Conservation (phyloP, 2,888 invertebrate species). For the Drosophila basisetae region DNA sequence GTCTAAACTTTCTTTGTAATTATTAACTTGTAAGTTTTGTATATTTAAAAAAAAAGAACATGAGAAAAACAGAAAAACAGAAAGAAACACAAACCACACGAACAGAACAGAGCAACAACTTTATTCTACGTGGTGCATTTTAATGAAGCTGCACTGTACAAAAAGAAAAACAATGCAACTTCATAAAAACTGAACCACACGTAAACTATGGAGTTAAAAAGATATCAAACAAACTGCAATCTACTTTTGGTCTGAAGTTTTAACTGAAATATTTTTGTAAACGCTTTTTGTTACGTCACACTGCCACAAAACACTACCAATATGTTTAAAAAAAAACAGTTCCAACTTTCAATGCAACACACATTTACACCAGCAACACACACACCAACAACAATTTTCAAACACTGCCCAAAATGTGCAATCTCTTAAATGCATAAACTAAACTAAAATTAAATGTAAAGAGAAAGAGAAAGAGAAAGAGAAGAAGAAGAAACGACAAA, state of each 20-base stretch:
- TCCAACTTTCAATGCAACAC: slow-evolving; percentile 60
- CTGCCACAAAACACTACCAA: slow-evolving; percentile 64
- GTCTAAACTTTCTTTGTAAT: slow-evolving; percentile 71
- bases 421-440: slow-evolving; percentile 70
- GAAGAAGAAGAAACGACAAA: slow-evolving; percentile 39
- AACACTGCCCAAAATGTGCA: slow-evolving; percentile 81
- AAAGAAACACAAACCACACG: slow-evolving; percentile 13
- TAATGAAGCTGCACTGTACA: slow-evolving; percentile 27
- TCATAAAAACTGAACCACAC: slow-evolving; percentile 7
- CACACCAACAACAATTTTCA: slow-evolving; percentile 50
- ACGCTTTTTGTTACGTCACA: slow-evolving; percentile 63
- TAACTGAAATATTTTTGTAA: slow-evolving; percentile 52
- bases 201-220: slow-evolving; percentile 15
- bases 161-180: slow-evolving; percentile 10
- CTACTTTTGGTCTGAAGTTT: slow-evolving; percentile 56
- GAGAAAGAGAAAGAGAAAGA: slow-evolving; percentile 31
- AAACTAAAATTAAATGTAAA: slow-evolving; percentile 44
- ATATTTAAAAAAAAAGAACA: slow-evolving; percentile 30
- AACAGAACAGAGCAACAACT: slow-evolving; percentile 11
- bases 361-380: slow-evolving; percentile 16
- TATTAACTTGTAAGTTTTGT: slow-evolving; percentile 70
- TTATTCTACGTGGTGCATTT: slow-evolving; percentile 12
- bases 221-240: slow-evolving; percentile 11
- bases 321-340: slow-evolving; percentile 36
- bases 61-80: slow-evolving; percentile 22